A percentile compares a stretch with the other conserved stretches of the same genome.
Evolutionary conservation across 2,888 invertebrate genomes (phyloP).

Genomic region (Phortica magna): DNA sequence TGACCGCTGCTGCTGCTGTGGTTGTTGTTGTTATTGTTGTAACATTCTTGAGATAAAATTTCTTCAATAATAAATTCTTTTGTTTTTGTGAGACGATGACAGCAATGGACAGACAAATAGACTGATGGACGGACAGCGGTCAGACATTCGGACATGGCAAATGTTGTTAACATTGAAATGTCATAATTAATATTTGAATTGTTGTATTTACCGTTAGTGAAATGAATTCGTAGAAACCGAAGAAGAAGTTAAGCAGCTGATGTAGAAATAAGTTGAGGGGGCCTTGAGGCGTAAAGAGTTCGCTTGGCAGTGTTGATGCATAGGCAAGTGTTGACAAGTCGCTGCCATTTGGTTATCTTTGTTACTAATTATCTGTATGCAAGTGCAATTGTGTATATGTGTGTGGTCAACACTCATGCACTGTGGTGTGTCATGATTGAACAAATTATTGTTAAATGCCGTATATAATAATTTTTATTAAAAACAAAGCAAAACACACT

Average conservation of each 20-base stretch:
- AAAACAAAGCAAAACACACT: too few species aligned
- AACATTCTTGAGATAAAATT: conserved; percentile 40
- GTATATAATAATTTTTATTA: background rate
- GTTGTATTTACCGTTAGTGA: conserved; percentile 62
- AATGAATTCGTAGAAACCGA: conserved; percentile 30
- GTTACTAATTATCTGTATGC: conserved; percentile 57
- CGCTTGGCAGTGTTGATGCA: conserved; percentile 9
- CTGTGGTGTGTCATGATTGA: background rate
- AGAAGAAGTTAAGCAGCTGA: background rate
- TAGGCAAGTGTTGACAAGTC: conserved; percentile 49
- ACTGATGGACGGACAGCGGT: too few species aligned
- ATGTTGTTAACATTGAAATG: conserved; percentile 70
- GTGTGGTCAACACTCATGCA: background rate
- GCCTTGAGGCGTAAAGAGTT: conserved; percentile 4
- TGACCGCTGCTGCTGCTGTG: background rate
- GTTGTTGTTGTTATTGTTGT: conserved; percentile 1
- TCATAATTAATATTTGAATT: conserved; percentile 69
- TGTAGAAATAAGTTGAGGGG: background rate
- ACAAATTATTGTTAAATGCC: background rate
- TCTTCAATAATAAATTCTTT: conserved; percentile 26
- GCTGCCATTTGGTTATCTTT: conserved; percentile 58
- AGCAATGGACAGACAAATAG: background rate
- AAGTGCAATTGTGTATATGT: conserved; percentile 45
- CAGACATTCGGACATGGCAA: conserved; percentile 15
- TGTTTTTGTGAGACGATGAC: conserved; percentile 23